These are phyloP conservation scores for Pachyramphus minor DNA, from an alignment of 2,113 vertebrate genomes.

Conservation along the genomic window DNA sequence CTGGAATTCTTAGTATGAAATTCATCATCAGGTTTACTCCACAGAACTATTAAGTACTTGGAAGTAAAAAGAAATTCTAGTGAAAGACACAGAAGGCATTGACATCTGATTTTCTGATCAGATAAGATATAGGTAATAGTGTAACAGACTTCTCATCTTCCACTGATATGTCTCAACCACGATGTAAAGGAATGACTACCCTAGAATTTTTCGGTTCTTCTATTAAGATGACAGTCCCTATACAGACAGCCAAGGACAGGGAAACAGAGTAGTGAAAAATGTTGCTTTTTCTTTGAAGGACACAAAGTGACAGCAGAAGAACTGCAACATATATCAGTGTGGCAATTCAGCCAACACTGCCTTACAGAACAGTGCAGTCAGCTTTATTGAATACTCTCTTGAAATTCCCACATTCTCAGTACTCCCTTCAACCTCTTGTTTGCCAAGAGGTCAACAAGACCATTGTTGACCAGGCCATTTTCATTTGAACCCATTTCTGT, in stretches of 20 bases:
- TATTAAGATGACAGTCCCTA: neutral
- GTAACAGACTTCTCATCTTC: neutral
- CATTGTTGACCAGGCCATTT: neutral
- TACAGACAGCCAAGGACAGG: neutral
- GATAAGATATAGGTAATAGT: neutral
- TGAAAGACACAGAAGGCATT: neutral
- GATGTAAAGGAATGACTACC: neutral
- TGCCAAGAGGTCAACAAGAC: neutral
- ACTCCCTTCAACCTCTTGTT: neutral
- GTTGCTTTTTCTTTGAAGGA: neutral
- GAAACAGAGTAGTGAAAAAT: neutral
- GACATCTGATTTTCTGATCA: neutral
- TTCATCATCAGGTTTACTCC: neutral
- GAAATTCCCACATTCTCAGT: neutral
- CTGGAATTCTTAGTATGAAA: neutral
- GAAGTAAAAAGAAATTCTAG: neutral
- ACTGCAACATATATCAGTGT: rapidly evolving
- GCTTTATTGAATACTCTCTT: neutral
- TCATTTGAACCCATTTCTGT: neutral
- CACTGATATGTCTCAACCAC: neutral
- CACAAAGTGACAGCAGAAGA: neutral
- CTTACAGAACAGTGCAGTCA: neutral
- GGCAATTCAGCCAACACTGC: neutral
- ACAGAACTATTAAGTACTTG: neutral
- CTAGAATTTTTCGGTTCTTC: neutral